A percentile compares a stretch with the other conserved stretches of the same genome.
Conservation (phyloP, 2,888 invertebrate species). For the Microctonus aethiopoides region DNA sequence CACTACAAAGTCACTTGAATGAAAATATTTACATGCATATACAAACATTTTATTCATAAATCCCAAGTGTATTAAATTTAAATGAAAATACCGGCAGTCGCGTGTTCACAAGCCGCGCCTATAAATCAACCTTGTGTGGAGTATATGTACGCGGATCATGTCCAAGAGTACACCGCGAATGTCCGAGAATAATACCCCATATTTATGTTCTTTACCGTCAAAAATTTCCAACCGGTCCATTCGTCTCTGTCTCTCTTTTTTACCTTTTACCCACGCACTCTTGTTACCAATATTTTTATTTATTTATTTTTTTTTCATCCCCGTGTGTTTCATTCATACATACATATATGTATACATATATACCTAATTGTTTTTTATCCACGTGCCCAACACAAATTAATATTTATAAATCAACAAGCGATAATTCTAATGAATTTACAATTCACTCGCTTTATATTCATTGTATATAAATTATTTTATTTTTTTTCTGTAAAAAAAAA, state of each 20-base stretch:
- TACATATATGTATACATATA: not conserved
- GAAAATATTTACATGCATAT: not conserved
- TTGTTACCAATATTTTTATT: constrained; percentile 31
- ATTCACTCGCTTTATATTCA: not conserved
- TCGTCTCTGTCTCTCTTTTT: constrained; percentile 31
- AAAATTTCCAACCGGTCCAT: constrained; percentile 44
- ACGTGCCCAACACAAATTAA: not conserved
- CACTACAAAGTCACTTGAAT: not conserved
- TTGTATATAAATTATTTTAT: not conserved
- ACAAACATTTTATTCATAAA: constrained; percentile 21
- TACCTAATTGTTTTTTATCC: not conserved
- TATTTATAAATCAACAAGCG: not conserved
- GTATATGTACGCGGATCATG: constrained; percentile 36
- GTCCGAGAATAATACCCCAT: constrained; percentile 64
- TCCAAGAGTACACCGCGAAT: constrained; percentile 29
- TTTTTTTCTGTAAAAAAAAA: not conserved
- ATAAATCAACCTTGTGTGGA: constrained; percentile 63
- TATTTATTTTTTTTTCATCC: not conserved
- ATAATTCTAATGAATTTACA: not conserved
- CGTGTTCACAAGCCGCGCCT: constrained; percentile 62
- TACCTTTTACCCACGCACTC: constrained; percentile 26
- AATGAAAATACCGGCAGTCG: constrained; percentile 66
- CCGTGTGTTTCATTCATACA: not conserved
- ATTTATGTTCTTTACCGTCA: constrained; percentile 62
- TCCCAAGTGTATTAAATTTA: constrained; percentile 65